Base-by-base conservation (phyloP, 2,797 vertebrate genomes). In the Sebastes umbrosus region DNA sequence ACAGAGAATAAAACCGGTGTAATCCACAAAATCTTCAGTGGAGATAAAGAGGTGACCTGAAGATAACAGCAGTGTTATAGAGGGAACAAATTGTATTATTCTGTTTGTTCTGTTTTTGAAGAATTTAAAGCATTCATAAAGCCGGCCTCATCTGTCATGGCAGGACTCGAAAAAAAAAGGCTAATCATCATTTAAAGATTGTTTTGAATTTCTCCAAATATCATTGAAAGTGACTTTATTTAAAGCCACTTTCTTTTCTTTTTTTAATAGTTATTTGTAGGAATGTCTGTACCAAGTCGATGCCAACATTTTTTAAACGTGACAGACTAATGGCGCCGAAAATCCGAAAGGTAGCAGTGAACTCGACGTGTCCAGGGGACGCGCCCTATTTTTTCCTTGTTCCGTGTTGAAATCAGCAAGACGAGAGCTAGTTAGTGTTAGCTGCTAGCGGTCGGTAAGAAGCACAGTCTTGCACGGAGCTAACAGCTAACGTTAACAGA, bases 1-100 rank as follows among this genome's bases (percentile, higher is more conserved):
- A 39, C 69, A 73, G 24, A 73, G 74, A 82, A 62, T 77, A 66
- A 80, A 84, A 75, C 20, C 46, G 54, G 27, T 77, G 8, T 60
- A 31, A 89, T 77, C 32, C 24, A 54, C 13, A n/a, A 39, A 77
- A 71, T 88, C 75, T 86, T 75, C 52, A 58, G 18, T 10, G 25
- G n/a, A 73, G 34, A 73, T 74, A 52, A 65, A 80, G 72, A 13
- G 3, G 16, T 73, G 69, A 66, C 72, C 73, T 69, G 52, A 31
- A 70, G 67, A 80, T 79, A 76, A 72, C 31, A 43, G 31, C 71
- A 67, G 7, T 14, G 29, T 32, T 73, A 25, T 36, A 12, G 6
- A 58, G 6, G 54, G 16, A 22, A 60, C 29, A 20, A 22, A 66
- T 43, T 25, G 31, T 70, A 10, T 58, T 64, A 18, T 50, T 43